Evolutionary conservation across 37 sponge, comb jelly and placozoan species (phyloP).

Genomic region (Cliona cf. orientalis): DNA sequence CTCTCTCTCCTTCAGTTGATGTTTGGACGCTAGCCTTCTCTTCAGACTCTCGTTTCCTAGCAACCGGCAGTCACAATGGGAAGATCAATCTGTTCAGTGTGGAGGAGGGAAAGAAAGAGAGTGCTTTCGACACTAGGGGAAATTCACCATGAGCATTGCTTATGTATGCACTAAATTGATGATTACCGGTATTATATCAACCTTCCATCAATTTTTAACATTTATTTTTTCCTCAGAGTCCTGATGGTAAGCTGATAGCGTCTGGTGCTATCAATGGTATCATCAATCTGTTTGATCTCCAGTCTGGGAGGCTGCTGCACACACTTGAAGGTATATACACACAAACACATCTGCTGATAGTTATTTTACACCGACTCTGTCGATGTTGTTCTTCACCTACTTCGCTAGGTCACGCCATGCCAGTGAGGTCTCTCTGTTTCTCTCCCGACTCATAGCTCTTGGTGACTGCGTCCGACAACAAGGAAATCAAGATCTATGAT

Average conservation of each 20-base stretch:
- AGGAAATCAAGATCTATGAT: slow-evolving; percentile 96
- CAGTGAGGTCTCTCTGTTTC: slow-evolving; percentile 91
- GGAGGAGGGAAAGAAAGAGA: slow-evolving; percentile 81
- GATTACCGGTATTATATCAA: too few species aligned
- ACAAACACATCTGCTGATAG: background rate
- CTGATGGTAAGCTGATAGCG: slow-evolving; percentile 91
- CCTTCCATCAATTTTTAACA: background rate
- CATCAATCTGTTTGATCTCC: slow-evolving; percentile 92
- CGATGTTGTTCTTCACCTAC: too few species aligned
- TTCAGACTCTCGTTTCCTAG: slow-evolving; percentile 77
- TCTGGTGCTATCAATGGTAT: slow-evolving; percentile 97
- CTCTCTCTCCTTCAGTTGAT: slow-evolving; percentile 76
- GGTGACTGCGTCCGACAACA: slow-evolving; percentile 95
- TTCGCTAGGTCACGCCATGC: slow-evolving; percentile 91
- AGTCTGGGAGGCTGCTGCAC: slow-evolving; percentile 84
- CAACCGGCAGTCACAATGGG: slow-evolving; percentile 96
- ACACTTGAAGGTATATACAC: slow-evolving; percentile 88
- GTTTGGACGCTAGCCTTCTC: slow-evolving; percentile 96
- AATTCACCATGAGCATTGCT: slow-evolving; percentile 95
- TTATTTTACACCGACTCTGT: too few species aligned
- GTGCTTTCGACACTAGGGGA: slow-evolving; percentile 93
- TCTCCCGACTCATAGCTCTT: slow-evolving; percentile 91
- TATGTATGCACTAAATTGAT: too few species aligned
- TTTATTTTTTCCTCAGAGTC: slow-evolving; percentile 75
- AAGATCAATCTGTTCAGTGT: slow-evolving; percentile 92